Conservation (phyloP, 2,797 vertebrate species). For the Coluber constrictor region DNA sequence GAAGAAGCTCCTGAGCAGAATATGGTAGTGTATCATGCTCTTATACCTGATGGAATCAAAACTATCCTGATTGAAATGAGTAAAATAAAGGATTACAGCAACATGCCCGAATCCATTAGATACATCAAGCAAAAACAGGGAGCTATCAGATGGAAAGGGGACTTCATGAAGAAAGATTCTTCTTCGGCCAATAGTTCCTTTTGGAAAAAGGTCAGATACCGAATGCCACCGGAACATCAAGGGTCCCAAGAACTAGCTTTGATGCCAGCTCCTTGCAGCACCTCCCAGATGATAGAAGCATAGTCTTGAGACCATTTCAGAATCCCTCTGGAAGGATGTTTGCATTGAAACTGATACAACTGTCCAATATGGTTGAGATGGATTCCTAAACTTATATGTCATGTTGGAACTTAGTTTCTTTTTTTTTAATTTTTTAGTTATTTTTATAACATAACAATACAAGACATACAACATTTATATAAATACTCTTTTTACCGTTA, state of each 20-base stretch:
- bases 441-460: too few species aligned
- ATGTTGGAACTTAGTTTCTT: neutral
- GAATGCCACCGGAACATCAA: constrained; percentile 64
- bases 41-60: constrained; percentile 70
- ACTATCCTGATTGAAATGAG: constrained; percentile 82
- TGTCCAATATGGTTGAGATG: neutral
- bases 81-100: constrained; percentile 73
- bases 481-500: too few species aligned
- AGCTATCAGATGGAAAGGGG: constrained; percentile 71
- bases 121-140: constrained; percentile 81
- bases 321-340: neutral
- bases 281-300: neutral
- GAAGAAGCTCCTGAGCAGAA: constrained; percentile 76
- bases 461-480: too few species aligned
- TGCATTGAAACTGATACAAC: neutral
- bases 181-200: constrained; percentile 69
- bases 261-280: neutral
- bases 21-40: constrained; percentile 76
- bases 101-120: constrained; percentile 79
- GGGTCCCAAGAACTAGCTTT: neutral
- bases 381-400: neutral
- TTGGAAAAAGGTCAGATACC: constrained; percentile 77
- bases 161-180: constrained; percentile 13
- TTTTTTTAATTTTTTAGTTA: too few species aligned
- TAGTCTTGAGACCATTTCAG: neutral